A percentile compares a stretch with the other conserved stretches of the same genome.
Evolutionary conservation across 92 coral and sea anemone genomes (phyloP).

Genomic region (Bergia sp.): DNA sequence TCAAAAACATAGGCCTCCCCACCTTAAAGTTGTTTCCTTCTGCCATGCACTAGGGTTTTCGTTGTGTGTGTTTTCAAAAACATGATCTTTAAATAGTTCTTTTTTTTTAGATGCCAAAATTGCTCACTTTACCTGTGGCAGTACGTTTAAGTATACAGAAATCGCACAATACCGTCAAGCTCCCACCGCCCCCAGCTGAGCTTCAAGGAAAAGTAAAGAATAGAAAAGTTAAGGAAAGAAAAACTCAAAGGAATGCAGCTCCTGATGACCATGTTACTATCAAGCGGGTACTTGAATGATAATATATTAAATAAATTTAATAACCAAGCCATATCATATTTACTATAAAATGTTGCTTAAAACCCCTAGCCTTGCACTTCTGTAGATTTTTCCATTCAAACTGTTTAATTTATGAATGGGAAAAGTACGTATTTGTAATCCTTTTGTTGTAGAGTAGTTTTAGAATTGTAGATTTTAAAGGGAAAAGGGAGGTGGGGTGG

Average conservation of each 20-base stretch:
- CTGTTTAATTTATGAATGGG: too few species aligned
- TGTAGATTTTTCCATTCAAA: too few species aligned
- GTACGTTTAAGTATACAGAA: conserved; percentile 1
- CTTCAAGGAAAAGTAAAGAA: background rate
- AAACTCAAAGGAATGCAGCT: background rate
- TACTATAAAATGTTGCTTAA: too few species aligned
- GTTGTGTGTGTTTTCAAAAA: background rate
- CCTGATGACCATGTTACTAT: background rate
- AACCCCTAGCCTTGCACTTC: background rate
- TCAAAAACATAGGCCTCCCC: too few species aligned
- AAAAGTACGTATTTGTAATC: too few species aligned
- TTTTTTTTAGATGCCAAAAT: background rate
- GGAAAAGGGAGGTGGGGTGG: too few species aligned
- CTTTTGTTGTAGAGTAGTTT: too few species aligned
- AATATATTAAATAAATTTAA: background rate
- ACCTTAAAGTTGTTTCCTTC: too few species aligned
- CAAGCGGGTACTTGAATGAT: background rate
- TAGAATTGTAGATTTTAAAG: too few species aligned
- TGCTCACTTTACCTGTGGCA: conserved; percentile 1
- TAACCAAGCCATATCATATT: too few species aligned
- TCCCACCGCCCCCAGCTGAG: background rate
- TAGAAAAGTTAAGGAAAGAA: background rate
- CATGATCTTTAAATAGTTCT: too few species aligned
- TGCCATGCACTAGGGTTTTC: too few species aligned
- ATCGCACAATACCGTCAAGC: background rate